Evolutionary conservation across 1,140 invertebrate genomes (phyloP), one percentile per base, ranked within the genome.

Genomic region (Choristoneura fumiferana): DNA sequence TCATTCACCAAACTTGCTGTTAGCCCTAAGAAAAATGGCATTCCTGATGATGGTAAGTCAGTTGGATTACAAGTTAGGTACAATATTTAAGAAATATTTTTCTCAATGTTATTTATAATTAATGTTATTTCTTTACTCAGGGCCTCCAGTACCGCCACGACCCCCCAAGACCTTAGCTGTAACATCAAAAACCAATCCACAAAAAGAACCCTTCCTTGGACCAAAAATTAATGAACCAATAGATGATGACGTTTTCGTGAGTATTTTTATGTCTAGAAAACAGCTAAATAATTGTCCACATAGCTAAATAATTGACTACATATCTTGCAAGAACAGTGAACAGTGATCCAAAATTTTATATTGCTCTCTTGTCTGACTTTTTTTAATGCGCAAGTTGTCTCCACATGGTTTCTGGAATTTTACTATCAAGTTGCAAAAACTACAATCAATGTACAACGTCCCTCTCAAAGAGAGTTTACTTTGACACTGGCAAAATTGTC

Each of bases 151-250:
- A 9, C 94, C 94, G 6, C 94, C 95, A 1, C 89, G 94, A 62
- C 94, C 94, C n/a, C 95, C 95, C 0, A 95, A 95, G 85, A 94
- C 94, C 4, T 86, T 92, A 53, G 62, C 65, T 5, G 61, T 71
- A 63, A 71, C 40, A 13, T 49, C 43, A 29, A 80, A 56, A 53
- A 77, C 78, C 58, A 18, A 56, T 1, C 38, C 55, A 12, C 65
- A 71, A 10, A 75, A 67, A 15, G 77, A 78, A n/a, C 55, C 61
- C 15, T 71, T 64, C 33, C 69, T 76, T 6, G 69, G 71, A 8
- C 69, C 67, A 4, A 84, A 70, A 63, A 33, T 73, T 4, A 61
- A 67, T 36, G 78, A 79, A 57, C 74, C 90, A 71, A 60, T 69
- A 9, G 89, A 91, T 76, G 92, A 93, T 39, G 63, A 43, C 54